Conservation (phyloP, 2,888 invertebrate genomes). For the Eupeodes luniger region DNA sequence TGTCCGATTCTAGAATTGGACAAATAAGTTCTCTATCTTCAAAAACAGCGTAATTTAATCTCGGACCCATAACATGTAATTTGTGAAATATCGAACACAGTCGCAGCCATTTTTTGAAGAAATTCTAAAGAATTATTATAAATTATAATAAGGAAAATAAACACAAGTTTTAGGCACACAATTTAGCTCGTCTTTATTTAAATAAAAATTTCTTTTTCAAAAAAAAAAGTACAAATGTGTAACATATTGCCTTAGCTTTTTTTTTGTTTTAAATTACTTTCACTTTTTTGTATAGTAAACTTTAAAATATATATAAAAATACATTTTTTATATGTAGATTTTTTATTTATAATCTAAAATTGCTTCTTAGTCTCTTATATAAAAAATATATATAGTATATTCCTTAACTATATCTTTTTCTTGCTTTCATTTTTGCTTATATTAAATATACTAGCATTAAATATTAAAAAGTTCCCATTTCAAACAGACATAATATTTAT, state of each 20-base stretch:
- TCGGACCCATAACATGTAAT: no score
- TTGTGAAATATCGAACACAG: no score
- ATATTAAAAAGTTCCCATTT: constrained; percentile 23
- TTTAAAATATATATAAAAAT: constrained; percentile 64
- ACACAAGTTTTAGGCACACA: constrained; percentile 65
- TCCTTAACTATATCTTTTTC: constrained; percentile 39
- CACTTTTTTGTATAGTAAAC: constrained; percentile 38
- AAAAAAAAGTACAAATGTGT: constrained; percentile 70
- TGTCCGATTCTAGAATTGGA: no score
- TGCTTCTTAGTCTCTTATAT: constrained; percentile 75
- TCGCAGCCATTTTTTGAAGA: no score
- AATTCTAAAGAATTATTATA: no score
- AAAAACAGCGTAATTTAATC: no score
- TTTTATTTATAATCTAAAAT: constrained; percentile 62
- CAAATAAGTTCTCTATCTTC: no score
- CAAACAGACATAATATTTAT: constrained; percentile 28
- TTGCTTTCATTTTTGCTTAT: constrained; percentile 35
- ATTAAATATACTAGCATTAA: constrained; percentile 44
- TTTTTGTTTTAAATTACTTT: constrained; percentile 52
- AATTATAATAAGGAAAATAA: not conserved
- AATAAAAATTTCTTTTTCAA: constrained; percentile 44
- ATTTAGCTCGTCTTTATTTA: constrained; percentile 74
- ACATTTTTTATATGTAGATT: constrained; percentile 26
- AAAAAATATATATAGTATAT: constrained; percentile 46
- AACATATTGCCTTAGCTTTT: constrained; percentile 55